A percentile compares a stretch with the other conserved stretches of the same genome.
Conservation (phyloP, 1,140 invertebrate species). For the Pseudachorutes palmiensis region DNA sequence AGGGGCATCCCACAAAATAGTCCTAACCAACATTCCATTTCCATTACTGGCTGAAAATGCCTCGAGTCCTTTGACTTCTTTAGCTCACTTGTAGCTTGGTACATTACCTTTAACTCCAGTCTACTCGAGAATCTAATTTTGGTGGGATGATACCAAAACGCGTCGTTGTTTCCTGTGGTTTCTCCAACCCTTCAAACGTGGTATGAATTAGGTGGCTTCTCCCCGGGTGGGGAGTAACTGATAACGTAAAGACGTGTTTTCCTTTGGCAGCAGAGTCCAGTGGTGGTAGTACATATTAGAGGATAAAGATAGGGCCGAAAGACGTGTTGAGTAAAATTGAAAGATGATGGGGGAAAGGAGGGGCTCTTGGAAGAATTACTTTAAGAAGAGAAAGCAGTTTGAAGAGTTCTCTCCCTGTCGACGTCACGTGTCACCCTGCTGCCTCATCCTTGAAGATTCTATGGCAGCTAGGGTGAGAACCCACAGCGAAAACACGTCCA, state of each 20-base stretch:
- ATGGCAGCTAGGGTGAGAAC: not conserved
- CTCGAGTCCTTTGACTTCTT: no score
- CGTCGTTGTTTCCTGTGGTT: not conserved
- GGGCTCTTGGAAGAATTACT: constrained; percentile 8
- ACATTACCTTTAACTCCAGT: no score
- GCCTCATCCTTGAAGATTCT: no score
- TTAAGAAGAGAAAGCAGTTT: not conserved
- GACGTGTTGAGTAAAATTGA: constrained; percentile 11
- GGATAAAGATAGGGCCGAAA: not conserved
- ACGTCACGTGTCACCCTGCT: not conserved
- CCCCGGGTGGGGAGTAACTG: not conserved
- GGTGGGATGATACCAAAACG: not conserved
- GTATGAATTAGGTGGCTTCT: constrained; percentile 2
- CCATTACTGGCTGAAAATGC: no score
- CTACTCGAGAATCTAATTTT: no score
- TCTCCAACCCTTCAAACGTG: not conserved
- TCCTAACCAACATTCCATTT: not conserved
- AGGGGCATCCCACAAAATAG: not conserved
- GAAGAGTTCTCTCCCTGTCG: not conserved
- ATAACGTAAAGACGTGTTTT: constrained; percentile 12
- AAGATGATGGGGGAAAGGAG: constrained; percentile 3
- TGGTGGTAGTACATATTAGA: not conserved
- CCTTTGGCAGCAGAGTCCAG: not conserved
- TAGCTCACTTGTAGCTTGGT: constrained; percentile 1
- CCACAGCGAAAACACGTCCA: constrained; percentile 8